These are phyloP conservation scores for Odocoileus hemionus DNA, from an alignment of 2,113 vertebrate species.

Conservation along the genomic window DNA sequence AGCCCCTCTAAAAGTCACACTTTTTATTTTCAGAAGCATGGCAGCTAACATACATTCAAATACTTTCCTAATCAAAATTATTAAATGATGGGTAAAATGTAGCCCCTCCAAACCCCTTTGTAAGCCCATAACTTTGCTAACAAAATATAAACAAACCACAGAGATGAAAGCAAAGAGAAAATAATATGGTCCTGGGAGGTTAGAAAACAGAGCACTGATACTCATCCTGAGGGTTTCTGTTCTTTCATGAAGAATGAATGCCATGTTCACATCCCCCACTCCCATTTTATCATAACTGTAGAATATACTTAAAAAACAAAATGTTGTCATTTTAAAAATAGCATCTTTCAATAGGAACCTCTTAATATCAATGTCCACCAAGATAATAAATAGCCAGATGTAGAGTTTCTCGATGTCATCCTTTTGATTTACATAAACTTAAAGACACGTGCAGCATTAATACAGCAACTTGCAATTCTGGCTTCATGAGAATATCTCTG, in stretches of 20 bases:
- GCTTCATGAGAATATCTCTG: background rate
- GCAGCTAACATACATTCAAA: background rate
- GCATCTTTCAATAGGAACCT: background rate
- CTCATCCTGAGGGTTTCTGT: background rate
- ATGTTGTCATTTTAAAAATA: background rate
- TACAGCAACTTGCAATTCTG: background rate
- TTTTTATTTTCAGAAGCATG: background rate
- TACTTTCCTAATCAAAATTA: background rate
- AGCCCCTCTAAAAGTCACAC: background rate
- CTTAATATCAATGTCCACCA: background rate
- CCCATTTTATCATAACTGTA: background rate
- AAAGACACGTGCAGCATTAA: background rate
- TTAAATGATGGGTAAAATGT: background rate
- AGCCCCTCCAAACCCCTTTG: background rate
- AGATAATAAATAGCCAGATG: background rate
- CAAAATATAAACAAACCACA: background rate
- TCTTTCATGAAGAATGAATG: background rate
- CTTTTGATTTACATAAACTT: background rate
- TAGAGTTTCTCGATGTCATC: background rate
- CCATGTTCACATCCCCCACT: background rate
- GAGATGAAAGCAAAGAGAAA: background rate
- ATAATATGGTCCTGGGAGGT: background rate
- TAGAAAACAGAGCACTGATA: accelerated
- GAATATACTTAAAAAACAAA: background rate
- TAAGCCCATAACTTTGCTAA: background rate